These are phyloP conservation scores for Manis crassicaudata DNA, from an alignment of 2,797 vertebrate genomes.

Conservation along the genomic window DNA sequence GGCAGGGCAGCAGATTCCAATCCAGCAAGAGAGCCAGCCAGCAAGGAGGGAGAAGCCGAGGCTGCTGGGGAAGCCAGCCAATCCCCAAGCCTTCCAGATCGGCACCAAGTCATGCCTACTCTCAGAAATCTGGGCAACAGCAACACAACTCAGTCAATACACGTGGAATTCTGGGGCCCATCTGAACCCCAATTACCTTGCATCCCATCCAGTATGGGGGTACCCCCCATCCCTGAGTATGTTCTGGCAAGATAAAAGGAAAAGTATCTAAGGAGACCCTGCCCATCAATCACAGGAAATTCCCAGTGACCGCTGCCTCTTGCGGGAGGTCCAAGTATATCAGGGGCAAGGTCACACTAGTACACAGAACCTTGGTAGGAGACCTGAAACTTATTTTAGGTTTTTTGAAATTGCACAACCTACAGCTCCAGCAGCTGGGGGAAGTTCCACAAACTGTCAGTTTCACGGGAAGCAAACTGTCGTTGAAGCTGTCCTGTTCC, in stretches of 20 bases:
- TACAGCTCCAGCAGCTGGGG: conserved; percentile 44
- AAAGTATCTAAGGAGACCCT: not conserved
- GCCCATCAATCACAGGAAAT: conserved; percentile 12
- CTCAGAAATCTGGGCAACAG: not conserved
- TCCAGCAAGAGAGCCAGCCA: conserved; percentile 36
- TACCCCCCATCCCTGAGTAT: not conserved
- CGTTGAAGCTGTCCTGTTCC: conserved; percentile 48
- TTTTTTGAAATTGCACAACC: conserved; percentile 76
- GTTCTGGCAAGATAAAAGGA: not conserved
- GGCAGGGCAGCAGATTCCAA: conserved; percentile 59
- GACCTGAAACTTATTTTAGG: conserved; percentile 73
- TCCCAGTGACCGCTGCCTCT: conserved; percentile 4
- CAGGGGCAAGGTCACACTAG: conserved; percentile 73
- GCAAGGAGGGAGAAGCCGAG: conserved; percentile 13
- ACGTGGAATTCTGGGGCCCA: too few species aligned
- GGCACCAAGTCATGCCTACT: not conserved
- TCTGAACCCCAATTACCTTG: not conserved
- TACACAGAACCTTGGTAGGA: conserved; percentile 66
- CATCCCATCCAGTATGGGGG: not conserved
- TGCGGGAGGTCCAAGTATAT: conserved; percentile 67
- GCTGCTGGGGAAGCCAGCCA: not conserved
- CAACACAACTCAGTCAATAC: not conserved
- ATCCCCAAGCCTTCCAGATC: not conserved
- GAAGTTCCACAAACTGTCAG: conserved; percentile 70
- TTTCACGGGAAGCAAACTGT: conserved; percentile 66